Conservation (phyloP, 2,113 vertebrate species). For the Lipophrys pholis region DNA sequence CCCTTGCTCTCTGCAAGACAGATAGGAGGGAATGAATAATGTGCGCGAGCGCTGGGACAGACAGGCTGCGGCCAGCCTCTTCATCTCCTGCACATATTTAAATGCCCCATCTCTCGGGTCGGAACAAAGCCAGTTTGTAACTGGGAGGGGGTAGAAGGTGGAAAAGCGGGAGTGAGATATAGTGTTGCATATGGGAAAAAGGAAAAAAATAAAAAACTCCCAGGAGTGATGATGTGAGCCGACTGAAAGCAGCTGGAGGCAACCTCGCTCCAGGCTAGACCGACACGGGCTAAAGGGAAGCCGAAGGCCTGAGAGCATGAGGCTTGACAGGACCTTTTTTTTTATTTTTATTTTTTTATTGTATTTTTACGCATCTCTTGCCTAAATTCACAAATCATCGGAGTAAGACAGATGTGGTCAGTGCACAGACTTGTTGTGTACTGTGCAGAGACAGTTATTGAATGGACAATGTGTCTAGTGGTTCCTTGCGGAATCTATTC, state of each 20-base stretch:
- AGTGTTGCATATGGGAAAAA: conserved; percentile 25
- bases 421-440: conserved; percentile 8
- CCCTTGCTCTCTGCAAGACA: conserved; percentile 25
- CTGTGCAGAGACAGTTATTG: conserved; percentile 35
- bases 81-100: conserved; percentile 58
- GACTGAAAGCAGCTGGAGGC: conserved; percentile 54
- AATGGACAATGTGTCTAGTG: conserved; percentile 30
- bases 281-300: conserved; percentile 38
- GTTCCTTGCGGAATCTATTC: conserved; percentile 36
- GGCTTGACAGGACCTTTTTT: conserved; percentile 24
- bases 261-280: conserved; percentile 64
- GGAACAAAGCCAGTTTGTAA: conserved; percentile 50
- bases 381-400: conserved; percentile 5
- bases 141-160: background rate
- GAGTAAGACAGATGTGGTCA: conserved; percentile 28
- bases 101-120: conserved; percentile 23
- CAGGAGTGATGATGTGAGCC: conserved; percentile 43
- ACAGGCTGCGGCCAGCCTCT: conserved; percentile 28
- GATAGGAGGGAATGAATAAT: conserved; percentile 59
- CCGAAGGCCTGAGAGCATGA: conserved; percentile 6
- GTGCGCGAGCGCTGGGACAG: conserved; percentile 25
- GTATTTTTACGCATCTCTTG: too few species aligned
- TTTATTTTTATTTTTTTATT: too few species aligned
- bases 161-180: conserved; percentile 12
- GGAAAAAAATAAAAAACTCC: conserved; percentile 28